These are phyloP conservation scores for Dipus sagitta DNA, from an alignment of 2,797 vertebrate genomes.

Conservation along the genomic window DNA sequence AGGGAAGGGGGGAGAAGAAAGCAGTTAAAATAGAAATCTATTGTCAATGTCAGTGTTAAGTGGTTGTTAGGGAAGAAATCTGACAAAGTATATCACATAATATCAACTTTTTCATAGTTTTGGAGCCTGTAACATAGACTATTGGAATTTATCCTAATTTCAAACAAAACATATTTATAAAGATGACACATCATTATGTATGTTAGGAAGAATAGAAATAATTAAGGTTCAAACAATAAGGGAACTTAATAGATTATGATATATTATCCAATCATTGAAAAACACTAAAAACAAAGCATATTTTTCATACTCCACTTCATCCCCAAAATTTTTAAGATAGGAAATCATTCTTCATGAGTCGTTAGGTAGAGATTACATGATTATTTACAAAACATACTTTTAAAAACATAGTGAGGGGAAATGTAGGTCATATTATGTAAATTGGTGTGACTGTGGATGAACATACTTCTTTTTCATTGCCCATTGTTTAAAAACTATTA, in stretches of 20 bases:
- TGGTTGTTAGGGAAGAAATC: conserved; percentile 32
- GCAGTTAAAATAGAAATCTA: not conserved
- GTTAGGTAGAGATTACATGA: not conserved
- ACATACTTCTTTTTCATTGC: not conserved
- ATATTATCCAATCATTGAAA: conserved; percentile 35
- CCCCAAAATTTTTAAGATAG: not conserved
- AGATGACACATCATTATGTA: conserved; percentile 22
- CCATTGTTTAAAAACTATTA: not conserved
- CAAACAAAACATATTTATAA: conserved; percentile 5
- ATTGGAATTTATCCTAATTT: conserved; percentile 33
- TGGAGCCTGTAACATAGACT: conserved; percentile 33
- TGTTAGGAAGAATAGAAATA: conserved; percentile 52
- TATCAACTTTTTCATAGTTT: conserved; percentile 47
- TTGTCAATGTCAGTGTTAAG: conserved; percentile 2
- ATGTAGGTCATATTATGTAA: not conserved
- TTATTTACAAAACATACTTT: not conserved
- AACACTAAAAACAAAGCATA: not conserved
- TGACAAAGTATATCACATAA: not conserved
- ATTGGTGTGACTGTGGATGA: not conserved
- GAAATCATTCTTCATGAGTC: not conserved
- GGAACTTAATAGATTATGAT: conserved; percentile 12
- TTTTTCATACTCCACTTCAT: conserved; percentile 9
- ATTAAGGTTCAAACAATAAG: conserved; percentile 40
- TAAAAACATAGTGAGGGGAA: not conserved
- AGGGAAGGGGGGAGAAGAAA: not conserved